These are phyloP conservation scores for Melangyna quadrimaculata DNA, from an alignment of 2,888 invertebrate genomes.

Conservation along the genomic window DNA sequence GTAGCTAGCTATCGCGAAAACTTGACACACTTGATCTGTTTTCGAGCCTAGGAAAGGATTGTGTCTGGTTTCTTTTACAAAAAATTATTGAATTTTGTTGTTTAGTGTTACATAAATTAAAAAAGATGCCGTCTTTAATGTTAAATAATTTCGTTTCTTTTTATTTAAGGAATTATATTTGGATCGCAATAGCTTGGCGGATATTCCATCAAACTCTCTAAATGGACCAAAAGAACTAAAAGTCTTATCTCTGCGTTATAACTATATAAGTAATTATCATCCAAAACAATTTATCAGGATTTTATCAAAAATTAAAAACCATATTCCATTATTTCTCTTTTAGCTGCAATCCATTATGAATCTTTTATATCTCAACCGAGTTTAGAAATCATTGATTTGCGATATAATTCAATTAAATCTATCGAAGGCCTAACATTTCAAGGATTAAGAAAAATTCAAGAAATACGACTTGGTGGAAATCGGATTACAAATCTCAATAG, in stretches of 20 bases:
- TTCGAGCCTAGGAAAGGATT: too few relatives aligned
- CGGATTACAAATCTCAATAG: conserved; percentile 90
- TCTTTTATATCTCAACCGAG: conserved; percentile 87
- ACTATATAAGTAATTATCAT: conserved; percentile 88
- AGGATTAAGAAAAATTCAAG: conserved; percentile 85
- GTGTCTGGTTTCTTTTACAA: too few relatives aligned
- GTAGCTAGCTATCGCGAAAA: too few relatives aligned
- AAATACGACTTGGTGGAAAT: conserved; percentile 89
- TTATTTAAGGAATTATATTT: conserved; percentile 88
- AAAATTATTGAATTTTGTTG: too few relatives aligned
- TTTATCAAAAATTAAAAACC: neutral
- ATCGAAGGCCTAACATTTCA: conserved; percentile 90
- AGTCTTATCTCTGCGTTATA: conserved; percentile 88
- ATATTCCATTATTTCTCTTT: conserved; percentile 74
- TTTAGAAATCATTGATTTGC: conserved; percentile 89
- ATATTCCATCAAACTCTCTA: conserved; percentile 89
- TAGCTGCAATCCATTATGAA: conserved; percentile 86
- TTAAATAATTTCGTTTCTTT: neutral
- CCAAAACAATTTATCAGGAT: neutral
- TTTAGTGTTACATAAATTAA: too few relatives aligned
- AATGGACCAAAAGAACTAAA: conserved; percentile 90
- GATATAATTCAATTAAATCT: conserved; percentile 87
- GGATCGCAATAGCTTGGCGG: conserved; percentile 89
- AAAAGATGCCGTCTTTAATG: too few relatives aligned
- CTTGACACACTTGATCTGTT: too few relatives aligned